Evolutionary conservation across 2,797 vertebrate genomes (phyloP).

Genomic region (Xenops minutus): DNA sequence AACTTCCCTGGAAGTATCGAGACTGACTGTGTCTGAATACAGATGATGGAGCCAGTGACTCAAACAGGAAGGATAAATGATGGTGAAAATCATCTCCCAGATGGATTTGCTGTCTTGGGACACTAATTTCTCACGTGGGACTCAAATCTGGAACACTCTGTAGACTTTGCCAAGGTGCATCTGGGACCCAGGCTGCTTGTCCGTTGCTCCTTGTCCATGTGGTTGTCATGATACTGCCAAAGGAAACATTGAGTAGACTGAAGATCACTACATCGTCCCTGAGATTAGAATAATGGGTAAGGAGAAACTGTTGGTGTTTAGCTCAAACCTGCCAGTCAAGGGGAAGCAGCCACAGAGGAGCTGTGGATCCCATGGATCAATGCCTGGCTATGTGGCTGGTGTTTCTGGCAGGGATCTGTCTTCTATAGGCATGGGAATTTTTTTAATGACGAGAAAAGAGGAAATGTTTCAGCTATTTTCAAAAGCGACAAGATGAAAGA

Average conservation of each 20-base stretch:
- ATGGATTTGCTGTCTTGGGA: neutral
- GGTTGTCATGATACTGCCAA: neutral
- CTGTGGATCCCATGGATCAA: neutral
- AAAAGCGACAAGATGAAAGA: neutral
- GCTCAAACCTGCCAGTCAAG: neutral
- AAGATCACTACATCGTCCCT: neutral
- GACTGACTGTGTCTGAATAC: too few species aligned
- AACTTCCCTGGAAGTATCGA: neutral
- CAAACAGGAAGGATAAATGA: neutral
- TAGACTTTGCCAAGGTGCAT: neutral
- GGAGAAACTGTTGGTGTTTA: neutral
- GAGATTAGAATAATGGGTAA: neutral
- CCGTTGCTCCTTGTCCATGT: neutral
- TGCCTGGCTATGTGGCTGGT: neutral
- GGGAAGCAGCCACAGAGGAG: neutral
- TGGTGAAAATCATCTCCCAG: neutral
- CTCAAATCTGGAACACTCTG: neutral
- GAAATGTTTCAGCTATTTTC: neutral
- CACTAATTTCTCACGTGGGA: neutral
- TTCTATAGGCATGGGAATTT: neutral
- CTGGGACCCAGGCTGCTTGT: neutral
- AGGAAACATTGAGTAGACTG: neutral
- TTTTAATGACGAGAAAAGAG: neutral
- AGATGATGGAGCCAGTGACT: neutral
- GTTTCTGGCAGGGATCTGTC: neutral